Evolutionary conservation across 2,888 invertebrate species (phyloP).

Genomic region (Amblyjoppa proteus): DNA sequence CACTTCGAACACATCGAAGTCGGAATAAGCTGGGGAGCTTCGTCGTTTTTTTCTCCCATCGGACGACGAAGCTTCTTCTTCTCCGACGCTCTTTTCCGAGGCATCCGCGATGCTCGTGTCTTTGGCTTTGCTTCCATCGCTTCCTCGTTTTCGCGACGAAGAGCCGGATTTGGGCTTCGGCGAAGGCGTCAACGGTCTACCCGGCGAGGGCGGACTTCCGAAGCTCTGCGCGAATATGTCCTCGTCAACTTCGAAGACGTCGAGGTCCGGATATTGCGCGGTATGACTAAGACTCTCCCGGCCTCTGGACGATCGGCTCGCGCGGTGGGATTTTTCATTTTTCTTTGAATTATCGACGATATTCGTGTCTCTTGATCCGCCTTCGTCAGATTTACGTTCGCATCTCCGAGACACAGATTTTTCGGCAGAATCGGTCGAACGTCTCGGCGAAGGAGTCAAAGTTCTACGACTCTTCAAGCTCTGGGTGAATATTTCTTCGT

Average conservation of each 20-base stretch:
- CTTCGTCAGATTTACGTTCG: not conserved
- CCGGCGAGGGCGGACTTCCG: not conserved
- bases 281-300: not conserved
- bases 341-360: not conserved
- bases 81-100: not conserved
- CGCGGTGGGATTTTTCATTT: not conserved
- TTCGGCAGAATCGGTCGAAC: not conserved
- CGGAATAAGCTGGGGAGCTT: not conserved
- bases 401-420: not conserved
- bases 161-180: not conserved
- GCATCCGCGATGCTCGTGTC: not conserved
- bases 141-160: constrained; percentile 5
- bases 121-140: not conserved
- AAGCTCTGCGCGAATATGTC: constrained; percentile 19
- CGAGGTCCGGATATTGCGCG: constrained; percentile 29
- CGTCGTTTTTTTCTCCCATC: not conserved
- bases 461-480: constrained; percentile 28
- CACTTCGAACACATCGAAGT: constrained; percentile 24
- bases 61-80: not conserved
- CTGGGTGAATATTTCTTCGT: constrained; percentile 49
- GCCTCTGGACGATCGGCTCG: not conserved
- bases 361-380: not conserved
- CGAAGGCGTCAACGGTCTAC: too few species aligned
- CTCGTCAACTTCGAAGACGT: constrained; percentile 30
- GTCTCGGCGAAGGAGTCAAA: constrained; percentile 28